phyloP scores from a whole-genome alignment of 2,888 invertebrate species.

The Hofmannophila pseudospretella region DNA sequence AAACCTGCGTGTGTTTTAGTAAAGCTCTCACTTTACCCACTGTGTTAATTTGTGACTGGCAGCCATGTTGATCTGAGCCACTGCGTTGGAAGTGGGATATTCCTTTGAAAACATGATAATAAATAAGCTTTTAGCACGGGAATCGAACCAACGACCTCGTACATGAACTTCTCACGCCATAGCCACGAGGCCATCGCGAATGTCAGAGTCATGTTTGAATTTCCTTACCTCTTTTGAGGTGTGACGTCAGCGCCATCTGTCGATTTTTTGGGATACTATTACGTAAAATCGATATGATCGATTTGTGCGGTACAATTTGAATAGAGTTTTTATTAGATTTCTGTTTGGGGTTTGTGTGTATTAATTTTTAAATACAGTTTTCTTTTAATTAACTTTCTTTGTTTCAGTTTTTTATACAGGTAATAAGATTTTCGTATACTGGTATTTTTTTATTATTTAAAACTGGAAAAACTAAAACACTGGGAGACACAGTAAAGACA shows the following conservation, averaged over 20 bases:
- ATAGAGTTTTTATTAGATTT: too few species aligned
- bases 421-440: too few species aligned
- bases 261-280: too few species aligned
- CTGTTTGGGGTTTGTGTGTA: too few species aligned
- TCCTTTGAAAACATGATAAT: background rate
- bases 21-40: constrained; percentile 51
- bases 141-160: constrained; percentile 1
- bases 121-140: background rate
- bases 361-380: too few species aligned
- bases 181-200: background rate
- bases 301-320: too few species aligned
- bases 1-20: constrained; percentile 59
- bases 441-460: too few species aligned
- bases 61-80: constrained; percentile 34
- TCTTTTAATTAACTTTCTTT: too few species aligned
- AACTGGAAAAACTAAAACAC: too few species aligned
- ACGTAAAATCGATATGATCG: too few species aligned
- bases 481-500: too few species aligned
- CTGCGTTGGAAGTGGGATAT: constrained; percentile 53
- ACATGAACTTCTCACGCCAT: background rate
- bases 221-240: background rate
- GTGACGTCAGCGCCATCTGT: constrained; percentile 5
- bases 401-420: too few species aligned
- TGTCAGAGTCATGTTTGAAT: background rate
- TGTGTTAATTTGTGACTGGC: constrained; percentile 24